phyloP scores from a whole-genome alignment of 2,113 vertebrate genomes.

The Corythornis vintsioides region DNA sequence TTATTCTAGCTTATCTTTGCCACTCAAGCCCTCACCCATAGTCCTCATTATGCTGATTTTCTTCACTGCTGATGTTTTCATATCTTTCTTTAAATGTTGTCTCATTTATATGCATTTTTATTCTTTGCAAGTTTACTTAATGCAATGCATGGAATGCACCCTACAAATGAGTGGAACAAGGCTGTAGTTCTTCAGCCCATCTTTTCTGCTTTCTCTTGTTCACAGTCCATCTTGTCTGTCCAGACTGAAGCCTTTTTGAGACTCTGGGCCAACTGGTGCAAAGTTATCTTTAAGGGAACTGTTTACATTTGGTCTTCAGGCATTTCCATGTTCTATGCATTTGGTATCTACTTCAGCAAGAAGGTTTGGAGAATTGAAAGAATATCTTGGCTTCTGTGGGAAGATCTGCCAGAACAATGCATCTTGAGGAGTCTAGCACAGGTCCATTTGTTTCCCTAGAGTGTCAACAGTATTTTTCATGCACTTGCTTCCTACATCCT shows the following conservation, averaged over 20 bases:
- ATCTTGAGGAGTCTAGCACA: background rate
- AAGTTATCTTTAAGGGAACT: background rate
- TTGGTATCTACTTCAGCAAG: background rate
- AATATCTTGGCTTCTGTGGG: background rate
- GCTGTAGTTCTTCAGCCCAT: background rate
- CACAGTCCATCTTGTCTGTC: background rate
- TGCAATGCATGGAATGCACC: background rate
- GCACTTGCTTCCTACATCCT: background rate
- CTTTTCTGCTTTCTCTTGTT: background rate
- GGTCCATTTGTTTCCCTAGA: background rate
- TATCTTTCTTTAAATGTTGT: background rate
- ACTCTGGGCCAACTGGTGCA: background rate
- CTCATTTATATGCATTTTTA: background rate
- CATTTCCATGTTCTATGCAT: background rate
- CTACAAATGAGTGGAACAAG: background rate
- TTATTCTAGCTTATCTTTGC: background rate
- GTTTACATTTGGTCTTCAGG: background rate
- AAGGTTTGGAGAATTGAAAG: background rate
- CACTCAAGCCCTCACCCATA: background rate
- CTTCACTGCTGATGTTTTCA: background rate
- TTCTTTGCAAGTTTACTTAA: background rate
- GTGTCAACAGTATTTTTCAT: background rate
- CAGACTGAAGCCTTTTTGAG: background rate
- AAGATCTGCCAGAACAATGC: background rate
- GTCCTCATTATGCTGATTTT: background rate